Evolutionary conservation across 2,113 vertebrate species (phyloP).

Genomic region (Dermatemys mawii): DNA sequence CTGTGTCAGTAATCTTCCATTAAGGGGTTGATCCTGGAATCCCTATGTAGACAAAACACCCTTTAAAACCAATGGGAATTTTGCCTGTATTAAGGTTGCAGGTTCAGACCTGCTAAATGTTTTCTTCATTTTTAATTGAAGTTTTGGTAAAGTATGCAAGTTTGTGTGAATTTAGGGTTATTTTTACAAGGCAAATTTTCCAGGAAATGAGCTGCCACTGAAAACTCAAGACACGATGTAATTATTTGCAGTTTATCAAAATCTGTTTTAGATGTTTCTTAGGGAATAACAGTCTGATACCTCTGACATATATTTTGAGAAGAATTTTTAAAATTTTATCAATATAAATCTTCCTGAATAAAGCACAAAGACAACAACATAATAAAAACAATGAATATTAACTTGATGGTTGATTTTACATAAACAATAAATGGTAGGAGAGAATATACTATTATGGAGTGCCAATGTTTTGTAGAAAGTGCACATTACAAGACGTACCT

Average conservation of each 20-base stretch:
- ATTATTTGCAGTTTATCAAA: background rate
- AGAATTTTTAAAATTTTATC: background rate
- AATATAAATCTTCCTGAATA: background rate
- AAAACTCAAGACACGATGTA: background rate
- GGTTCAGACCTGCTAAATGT: background rate
- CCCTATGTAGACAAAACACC: background rate
- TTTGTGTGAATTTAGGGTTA: background rate
- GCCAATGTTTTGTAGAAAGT: background rate
- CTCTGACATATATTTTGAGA: background rate
- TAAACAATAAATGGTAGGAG: background rate
- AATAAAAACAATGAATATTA: background rate
- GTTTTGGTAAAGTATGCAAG: background rate
- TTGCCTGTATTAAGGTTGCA: background rate
- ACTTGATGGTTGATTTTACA: constrained; percentile 19
- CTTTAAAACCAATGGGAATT: background rate
- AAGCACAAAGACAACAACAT: background rate
- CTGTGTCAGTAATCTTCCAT: background rate
- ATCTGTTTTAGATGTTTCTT: background rate
- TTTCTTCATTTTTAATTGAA: background rate
- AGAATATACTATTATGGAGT: background rate
- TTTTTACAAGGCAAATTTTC: background rate
- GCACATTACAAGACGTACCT: background rate
- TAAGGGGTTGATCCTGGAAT: background rate
- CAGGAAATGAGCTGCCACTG: background rate
- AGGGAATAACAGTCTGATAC: background rate